Base-by-base conservation (phyloP, 92 coral and sea anemone genomes). In the Pocillopora meandrina region DNA sequence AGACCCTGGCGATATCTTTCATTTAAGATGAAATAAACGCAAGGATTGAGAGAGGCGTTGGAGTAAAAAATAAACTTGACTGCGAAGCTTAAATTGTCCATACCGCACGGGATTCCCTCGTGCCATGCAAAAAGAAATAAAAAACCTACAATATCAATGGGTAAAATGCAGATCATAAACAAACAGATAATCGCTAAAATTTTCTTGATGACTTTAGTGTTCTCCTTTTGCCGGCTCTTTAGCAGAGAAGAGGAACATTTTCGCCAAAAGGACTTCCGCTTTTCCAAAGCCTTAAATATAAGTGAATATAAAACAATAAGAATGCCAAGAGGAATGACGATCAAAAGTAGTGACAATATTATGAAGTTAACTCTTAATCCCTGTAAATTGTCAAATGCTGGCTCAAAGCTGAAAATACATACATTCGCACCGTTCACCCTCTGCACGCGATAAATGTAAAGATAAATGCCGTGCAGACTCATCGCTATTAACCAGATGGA, bases 321-420 rank as follows among this genome's bases (percentile, higher is more conserved):
- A 60, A 87, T 21, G 3, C 62, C 23, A 11, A 87, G 47, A 55
- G 90, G 90, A 15, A 82, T 74, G 1, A 58, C 76, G 36, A 87
- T 77, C 58, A 87, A 47, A 20, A 56, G 18, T 26, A 33, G 65
- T 63, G 84, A 73, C 59, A 74, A 23, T 17, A 82, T 23, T 13
- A 58, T 16, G 49, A 58, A 87, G 73, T 81, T 56, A 14, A 49
- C 58, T 12, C 62, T 56, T 47, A 67, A 66, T 9, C 87, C 83
- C 1, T 67, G 62, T 19, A n/a, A 35, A 19, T 56, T 42, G 59
- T 87, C 67, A 56, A 61, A 61, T 16, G 82, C 83, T 1, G 90
- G 90, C 15, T 83, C 88, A 84, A 82, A 88, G 62, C 74, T 84
- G 68, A 79, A 78, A 47, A 31, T 17, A 36, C 93, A 90, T 56